A percentile compares a stretch with the other conserved stretches of the same genome.
phyloP scores from a whole-genome alignment of 2,888 invertebrate genomes.

The Cheilosia pagana region DNA sequence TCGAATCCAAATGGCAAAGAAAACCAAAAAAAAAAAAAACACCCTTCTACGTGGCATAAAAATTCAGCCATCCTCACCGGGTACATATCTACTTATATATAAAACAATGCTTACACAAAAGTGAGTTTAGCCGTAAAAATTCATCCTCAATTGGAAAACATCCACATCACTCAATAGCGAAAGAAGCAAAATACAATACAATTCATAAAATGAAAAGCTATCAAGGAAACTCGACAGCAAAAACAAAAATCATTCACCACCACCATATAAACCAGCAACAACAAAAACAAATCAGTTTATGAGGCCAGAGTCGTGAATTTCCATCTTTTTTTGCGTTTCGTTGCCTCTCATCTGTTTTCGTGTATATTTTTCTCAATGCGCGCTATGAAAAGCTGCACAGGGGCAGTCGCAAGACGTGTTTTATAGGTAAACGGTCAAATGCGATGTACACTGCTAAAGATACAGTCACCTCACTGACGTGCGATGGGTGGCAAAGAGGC shows the following conservation, averaged over 20 bases:
- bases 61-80: slow-evolving; percentile 49
- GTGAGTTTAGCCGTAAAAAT: slow-evolving; percentile 39
- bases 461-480: slow-evolving; percentile 52
- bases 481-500: slow-evolving; percentile 43
- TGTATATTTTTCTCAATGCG: slow-evolving; percentile 39
- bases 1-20: background rate
- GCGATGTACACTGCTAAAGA: slow-evolving; percentile 24
- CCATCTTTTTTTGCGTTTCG: slow-evolving; percentile 21
- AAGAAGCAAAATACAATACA: slow-evolving; percentile 58
- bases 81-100: slow-evolving; percentile 26
- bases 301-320: slow-evolving; percentile 73
- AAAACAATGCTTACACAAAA: slow-evolving; percentile 49
- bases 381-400: slow-evolving; percentile 38
- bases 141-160: slow-evolving; percentile 70
- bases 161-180: slow-evolving; percentile 69
- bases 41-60: slow-evolving; percentile 53
- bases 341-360: slow-evolving; percentile 50
- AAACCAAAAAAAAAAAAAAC: slow-evolving; percentile 14
- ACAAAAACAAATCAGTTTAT: slow-evolving; percentile 65
- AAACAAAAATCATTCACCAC: slow-evolving; percentile 57
- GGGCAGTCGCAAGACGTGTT: slow-evolving; percentile 52
- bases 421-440: slow-evolving; percentile 57
- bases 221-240: slow-evolving; percentile 67
- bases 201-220: slow-evolving; percentile 72
- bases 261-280: slow-evolving; percentile 45